Evolutionary conservation across 2,797 vertebrate genomes (phyloP).

Genomic region (Pseudopleuronectes americanus): DNA sequence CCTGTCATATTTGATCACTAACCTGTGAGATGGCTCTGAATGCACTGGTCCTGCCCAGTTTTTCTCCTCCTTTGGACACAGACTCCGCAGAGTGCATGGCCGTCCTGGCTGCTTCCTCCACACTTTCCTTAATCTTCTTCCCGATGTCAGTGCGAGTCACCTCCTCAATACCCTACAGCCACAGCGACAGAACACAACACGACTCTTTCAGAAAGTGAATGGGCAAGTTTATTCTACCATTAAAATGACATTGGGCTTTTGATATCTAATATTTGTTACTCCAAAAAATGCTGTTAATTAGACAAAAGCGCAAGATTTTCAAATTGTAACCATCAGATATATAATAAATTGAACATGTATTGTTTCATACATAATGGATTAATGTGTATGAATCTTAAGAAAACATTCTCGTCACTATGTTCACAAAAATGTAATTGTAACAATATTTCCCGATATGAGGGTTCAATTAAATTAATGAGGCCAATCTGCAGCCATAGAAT

Average conservation of each 20-base stretch:
- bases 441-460: too few relatives aligned
- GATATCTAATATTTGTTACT: not conserved
- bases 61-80: constrained; percentile 90
- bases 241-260: not conserved
- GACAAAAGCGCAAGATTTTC: too few relatives aligned
- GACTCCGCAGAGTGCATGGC: constrained; percentile 91
- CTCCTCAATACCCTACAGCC: constrained; percentile 88
- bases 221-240: not conserved
- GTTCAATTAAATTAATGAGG: not conserved
- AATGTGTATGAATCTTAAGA: not conserved
- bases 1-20: not conserved
- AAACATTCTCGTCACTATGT: not conserved
- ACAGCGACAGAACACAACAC: not conserved
- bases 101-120: constrained; percentile 89
- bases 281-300: too few relatives aligned
- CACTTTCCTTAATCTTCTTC: constrained; percentile 90
- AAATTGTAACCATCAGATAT: not conserved
- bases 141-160: constrained; percentile 90
- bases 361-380: not conserved
- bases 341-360: not conserved
- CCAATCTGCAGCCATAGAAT: not conserved
- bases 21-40: constrained; percentile 94
- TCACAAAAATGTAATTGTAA: too few relatives aligned
- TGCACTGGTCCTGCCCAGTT: constrained; percentile 87
- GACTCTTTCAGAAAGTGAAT: not conserved